A percentile compares a stretch with the other conserved stretches of the same genome.
Evolutionary conservation across 2,113 vertebrate genomes (phyloP).

Genomic region (Erinaceus europaeus): DNA sequence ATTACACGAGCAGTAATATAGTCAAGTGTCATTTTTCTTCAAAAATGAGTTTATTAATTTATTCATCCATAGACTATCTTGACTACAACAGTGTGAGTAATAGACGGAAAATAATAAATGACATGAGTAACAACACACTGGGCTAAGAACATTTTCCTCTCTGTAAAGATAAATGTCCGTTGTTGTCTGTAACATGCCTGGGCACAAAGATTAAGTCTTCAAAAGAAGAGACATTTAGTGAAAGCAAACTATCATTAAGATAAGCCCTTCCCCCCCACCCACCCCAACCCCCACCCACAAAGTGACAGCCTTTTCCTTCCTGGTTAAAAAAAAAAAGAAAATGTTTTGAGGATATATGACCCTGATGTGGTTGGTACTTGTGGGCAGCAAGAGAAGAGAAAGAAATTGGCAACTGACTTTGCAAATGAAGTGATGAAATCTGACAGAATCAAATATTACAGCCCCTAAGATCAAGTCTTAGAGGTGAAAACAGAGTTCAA

Average conservation of each 20-base stretch:
- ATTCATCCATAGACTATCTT: slow-evolving; percentile 7
- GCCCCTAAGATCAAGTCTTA: neutral
- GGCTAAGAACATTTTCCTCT: neutral
- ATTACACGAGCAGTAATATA: neutral
- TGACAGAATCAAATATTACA: neutral
- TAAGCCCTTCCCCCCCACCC: neutral
- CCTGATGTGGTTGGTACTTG: too few species aligned
- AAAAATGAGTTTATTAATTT: slow-evolving; percentile 32
- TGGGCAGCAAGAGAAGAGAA: neutral
- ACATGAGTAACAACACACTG: neutral
- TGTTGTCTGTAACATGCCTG: slow-evolving; percentile 7
- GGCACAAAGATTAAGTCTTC: slow-evolving; percentile 44
- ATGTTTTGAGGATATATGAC: neutral
- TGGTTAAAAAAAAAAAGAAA: neutral
- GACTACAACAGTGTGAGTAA: slow-evolving; percentile 40
- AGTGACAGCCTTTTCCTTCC: neutral
- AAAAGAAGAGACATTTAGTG: slow-evolving; percentile 31
- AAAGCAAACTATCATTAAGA: slow-evolving; percentile 32
- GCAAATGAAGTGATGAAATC: neutral
- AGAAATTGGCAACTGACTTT: neutral
- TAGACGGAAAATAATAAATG: slow-evolving; percentile 33
- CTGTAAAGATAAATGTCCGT: slow-evolving; percentile 41
- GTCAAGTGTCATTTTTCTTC: slow-evolving; percentile 14
- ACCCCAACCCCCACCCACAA: too few species aligned
- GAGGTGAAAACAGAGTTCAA: neutral